Percentiles rank a stretch among this genome's conserved stretches.
phyloP scores from a whole-genome alignment of 2,113 vertebrate genomes.

The Sinocyclocheilus anshuiensis region DNA sequence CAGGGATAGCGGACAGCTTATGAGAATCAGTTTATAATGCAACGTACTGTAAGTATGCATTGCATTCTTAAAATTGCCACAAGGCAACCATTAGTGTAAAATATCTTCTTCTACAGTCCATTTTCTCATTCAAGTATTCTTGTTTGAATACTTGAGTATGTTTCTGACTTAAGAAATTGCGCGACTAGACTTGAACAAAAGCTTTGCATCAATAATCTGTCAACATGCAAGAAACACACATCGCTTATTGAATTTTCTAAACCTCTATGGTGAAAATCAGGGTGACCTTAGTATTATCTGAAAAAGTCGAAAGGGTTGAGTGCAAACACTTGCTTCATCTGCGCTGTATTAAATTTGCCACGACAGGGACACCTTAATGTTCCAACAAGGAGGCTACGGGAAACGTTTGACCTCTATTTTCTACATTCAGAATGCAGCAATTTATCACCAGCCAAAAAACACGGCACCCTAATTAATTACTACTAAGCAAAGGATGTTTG shows the following conservation, averaged over 20 bases:
- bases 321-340: conserved; percentile 15
- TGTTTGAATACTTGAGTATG: neutral
- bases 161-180: neutral
- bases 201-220: neutral
- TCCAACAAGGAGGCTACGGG: conserved; percentile 74
- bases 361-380: conserved; percentile 80
- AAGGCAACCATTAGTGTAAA: too few relatives aligned
- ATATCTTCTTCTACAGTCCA: too few relatives aligned
- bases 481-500: conserved; percentile 85
- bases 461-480: conserved; percentile 83
- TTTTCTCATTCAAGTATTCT: too few relatives aligned
- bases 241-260: neutral
- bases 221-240: neutral
- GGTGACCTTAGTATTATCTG: conserved; percentile 6
- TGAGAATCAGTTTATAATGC: too few relatives aligned
- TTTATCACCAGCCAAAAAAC: conserved; percentile 81
- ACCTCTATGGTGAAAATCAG: neutral
- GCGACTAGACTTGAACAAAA: neutral
- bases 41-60: too few relatives aligned
- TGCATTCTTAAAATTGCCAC: too few relatives aligned
- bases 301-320: neutral
- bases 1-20: too few relatives aligned
- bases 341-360: conserved; percentile 74
- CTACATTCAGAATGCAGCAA: conserved; percentile 75
- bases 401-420: conserved; percentile 83